These are phyloP conservation scores for Carduelis carduelis DNA, from an alignment of 2,797 vertebrate genomes.

Conservation along the genomic window DNA sequence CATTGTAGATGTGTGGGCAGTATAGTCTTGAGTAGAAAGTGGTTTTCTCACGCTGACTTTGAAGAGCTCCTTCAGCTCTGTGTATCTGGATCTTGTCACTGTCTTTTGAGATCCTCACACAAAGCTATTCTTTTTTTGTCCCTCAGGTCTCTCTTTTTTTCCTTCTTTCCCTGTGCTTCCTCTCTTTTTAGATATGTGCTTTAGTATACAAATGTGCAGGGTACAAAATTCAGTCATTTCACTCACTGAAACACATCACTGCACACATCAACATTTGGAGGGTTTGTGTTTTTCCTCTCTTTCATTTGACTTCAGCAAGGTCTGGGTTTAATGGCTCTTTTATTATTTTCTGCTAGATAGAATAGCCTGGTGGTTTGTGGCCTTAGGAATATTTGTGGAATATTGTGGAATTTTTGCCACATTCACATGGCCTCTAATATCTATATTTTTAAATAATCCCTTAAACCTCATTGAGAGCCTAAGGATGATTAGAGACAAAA, in stretches of 20 bases:
- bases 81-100: background rate
- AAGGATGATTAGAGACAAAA: background rate
- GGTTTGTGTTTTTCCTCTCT: background rate
- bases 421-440: background rate
- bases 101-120: background rate
- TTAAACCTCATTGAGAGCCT: background rate
- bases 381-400: background rate
- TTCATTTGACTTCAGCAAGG: background rate
- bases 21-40: background rate
- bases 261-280: background rate
- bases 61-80: background rate
- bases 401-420: background rate
- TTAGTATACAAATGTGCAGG: background rate
- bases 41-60: background rate
- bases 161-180: background rate
- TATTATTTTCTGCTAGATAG: background rate
- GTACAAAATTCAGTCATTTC: background rate
- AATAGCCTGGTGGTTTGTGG: background rate
- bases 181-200: background rate
- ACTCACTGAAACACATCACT: background rate
- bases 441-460: background rate
- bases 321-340: background rate
- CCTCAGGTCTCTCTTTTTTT: background rate
- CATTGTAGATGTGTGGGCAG: fast-evolving
- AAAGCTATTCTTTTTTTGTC: background rate